Percentiles rank a stretch among this genome's conserved stretches.
These are phyloP conservation scores for Dendropsophus ebraccatus DNA, from an alignment of 2,113 vertebrate species.

Conservation along the genomic window DNA sequence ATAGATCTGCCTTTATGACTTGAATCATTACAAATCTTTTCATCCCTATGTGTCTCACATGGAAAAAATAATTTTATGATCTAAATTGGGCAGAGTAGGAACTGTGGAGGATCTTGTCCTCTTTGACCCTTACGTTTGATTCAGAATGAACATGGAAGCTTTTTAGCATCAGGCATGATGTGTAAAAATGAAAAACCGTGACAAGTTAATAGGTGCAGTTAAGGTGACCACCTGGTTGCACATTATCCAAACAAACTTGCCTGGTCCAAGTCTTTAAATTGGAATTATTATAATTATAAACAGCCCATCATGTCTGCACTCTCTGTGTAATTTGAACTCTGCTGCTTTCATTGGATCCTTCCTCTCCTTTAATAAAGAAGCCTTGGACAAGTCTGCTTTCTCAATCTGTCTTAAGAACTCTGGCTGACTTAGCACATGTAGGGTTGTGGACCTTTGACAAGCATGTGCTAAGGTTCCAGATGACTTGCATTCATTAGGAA, in stretches of 20 bases:
- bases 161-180: neutral
- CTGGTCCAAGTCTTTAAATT: slow-evolving; percentile 25
- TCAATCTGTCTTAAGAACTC: slow-evolving; percentile 44
- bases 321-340: slow-evolving; percentile 46
- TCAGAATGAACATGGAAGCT: neutral
- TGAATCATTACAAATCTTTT: no score
- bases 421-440: slow-evolving; percentile 33
- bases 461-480: slow-evolving; percentile 16
- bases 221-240: slow-evolving; percentile 34
- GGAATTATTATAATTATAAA: slow-evolving; percentile 43
- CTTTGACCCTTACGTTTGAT: neutral
- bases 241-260: slow-evolving; percentile 24
- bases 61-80: neutral
- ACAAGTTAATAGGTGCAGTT: slow-evolving; percentile 50
- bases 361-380: slow-evolving; percentile 31
- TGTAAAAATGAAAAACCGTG: neutral
- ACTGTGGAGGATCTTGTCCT: neutral
- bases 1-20: neutral
- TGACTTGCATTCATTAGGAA: neutral
- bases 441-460: slow-evolving; percentile 37
- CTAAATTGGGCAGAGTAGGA: slow-evolving; percentile 20
- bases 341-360: slow-evolving; percentile 35
- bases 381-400: slow-evolving; percentile 32
- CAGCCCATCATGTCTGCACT: slow-evolving; percentile 40
- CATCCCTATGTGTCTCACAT: neutral